phyloP scores from a whole-genome alignment of 2,888 invertebrate species.

The Marronus borbonicus region DNA sequence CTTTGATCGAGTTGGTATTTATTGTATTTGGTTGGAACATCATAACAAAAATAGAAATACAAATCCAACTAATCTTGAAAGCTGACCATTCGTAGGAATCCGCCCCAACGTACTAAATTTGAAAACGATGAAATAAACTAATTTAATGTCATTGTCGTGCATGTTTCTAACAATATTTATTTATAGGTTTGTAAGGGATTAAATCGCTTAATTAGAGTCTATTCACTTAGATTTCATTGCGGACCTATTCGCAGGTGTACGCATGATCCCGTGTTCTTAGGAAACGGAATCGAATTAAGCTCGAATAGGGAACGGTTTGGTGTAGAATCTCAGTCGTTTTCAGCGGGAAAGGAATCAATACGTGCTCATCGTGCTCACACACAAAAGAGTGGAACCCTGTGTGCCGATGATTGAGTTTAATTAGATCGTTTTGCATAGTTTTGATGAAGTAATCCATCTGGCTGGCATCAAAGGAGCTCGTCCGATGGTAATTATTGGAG shows the following conservation, averaged over 20 bases:
- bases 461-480: constrained; percentile 32
- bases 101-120: not conserved
- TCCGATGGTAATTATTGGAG: constrained; percentile 31
- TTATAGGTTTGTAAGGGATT: no score
- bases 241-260: not conserved
- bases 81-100: no score
- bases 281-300: constrained; percentile 64
- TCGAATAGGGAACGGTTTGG: constrained; percentile 64
- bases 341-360: constrained; percentile 62
- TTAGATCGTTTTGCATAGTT: constrained; percentile 56
- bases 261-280: constrained; percentile 53
- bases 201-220: no score
- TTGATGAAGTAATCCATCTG: constrained; percentile 47
- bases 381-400: constrained; percentile 56
- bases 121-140: not conserved
- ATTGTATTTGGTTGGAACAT: no score
- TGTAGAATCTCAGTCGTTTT: constrained; percentile 58
- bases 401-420: constrained; percentile 61
- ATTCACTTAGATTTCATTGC: no score
- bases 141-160: not conserved
- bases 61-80: no score
- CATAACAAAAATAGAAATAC: no score
- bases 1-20: no score
- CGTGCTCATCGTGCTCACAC: constrained; percentile 35
- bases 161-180: no score